Conservation (phyloP, 1,140 invertebrate genomes). For the Panulirus ornatus region DNA sequence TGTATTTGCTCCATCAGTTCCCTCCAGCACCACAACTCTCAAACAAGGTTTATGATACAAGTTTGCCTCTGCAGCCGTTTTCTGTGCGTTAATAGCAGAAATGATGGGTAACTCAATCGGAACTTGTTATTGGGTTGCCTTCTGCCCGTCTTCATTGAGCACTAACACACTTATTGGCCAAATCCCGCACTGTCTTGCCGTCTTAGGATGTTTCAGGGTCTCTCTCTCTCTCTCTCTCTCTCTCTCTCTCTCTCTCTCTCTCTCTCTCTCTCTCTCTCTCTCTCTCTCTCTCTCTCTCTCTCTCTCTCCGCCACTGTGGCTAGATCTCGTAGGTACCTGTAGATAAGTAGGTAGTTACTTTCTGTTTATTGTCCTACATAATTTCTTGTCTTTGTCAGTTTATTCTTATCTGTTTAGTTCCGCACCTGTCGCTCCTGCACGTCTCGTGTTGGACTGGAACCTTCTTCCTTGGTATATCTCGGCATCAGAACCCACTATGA, state of each 20-base stretch:
- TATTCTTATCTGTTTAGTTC: neutral
- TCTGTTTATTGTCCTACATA: neutral
- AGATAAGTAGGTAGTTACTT: too few relatives aligned
- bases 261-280: conserved; percentile 8
- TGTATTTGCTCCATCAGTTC: too few relatives aligned
- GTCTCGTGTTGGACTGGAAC: too few relatives aligned
- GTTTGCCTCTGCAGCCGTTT: neutral
- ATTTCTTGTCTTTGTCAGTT: too few relatives aligned
- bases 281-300: conserved; percentile 9
- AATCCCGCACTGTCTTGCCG: too few relatives aligned
- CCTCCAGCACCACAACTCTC: too few relatives aligned
- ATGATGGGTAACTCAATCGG: neutral
- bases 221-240: neutral
- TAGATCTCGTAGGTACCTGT: neutral
- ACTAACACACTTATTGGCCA: neutral
- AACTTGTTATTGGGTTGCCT: conserved; percentile 7
- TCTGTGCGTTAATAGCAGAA: neutral
- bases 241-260: neutral
- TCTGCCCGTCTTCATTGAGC: neutral
- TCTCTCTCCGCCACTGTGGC: neutral
- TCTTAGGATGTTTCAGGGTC: neutral
- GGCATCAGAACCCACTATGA: too few relatives aligned
- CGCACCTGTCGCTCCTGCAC: neutral
- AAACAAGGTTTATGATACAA: too few relatives aligned
- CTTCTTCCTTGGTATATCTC: too few relatives aligned